Conservation (phyloP, 1,140 invertebrate species). For the Cherax destructor region DNA sequence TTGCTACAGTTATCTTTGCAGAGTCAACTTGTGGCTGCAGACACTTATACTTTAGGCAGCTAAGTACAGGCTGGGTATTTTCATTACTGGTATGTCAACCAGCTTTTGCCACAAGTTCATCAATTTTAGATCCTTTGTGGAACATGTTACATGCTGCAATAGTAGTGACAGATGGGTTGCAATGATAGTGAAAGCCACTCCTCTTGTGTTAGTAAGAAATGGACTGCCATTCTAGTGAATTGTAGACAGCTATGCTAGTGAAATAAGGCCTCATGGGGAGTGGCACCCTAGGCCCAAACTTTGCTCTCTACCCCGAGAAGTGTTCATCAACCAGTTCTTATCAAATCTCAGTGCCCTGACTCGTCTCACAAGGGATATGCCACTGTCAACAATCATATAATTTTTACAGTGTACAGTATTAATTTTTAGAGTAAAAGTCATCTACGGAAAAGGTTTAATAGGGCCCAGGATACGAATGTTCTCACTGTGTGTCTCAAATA, state of each 20-base stretch:
- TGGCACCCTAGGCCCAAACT: conserved; percentile 41
- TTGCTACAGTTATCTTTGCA: conserved; percentile 20
- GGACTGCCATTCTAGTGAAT: conserved; percentile 42
- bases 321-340: conserved; percentile 61
- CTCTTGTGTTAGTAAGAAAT: conserved; percentile 38
- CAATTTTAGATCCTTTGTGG: neutral
- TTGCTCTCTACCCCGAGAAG: conserved; percentile 51
- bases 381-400: conserved; percentile 67
- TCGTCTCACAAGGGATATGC: conserved; percentile 54
- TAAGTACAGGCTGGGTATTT: neutral
- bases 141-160: conserved; percentile 12
- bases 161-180: conserved; percentile 19
- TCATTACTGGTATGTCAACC: neutral
- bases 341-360: conserved; percentile 64
- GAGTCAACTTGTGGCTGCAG: neutral
- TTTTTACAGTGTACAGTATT: conserved; percentile 63
- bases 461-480: conserved; percentile 62
- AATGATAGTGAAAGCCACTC: conserved; percentile 27
- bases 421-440: conserved; percentile 63
- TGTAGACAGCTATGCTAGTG: conserved; percentile 40
- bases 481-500: conserved; percentile 65
- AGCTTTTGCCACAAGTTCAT: conserved; percentile 24
- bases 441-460: conserved; percentile 64
- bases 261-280: conserved; percentile 21
- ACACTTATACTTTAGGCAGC: conserved; percentile 16